Evolutionary conservation across 1,140 invertebrate genomes (phyloP).

Genomic region (Triops longicaudatus): DNA sequence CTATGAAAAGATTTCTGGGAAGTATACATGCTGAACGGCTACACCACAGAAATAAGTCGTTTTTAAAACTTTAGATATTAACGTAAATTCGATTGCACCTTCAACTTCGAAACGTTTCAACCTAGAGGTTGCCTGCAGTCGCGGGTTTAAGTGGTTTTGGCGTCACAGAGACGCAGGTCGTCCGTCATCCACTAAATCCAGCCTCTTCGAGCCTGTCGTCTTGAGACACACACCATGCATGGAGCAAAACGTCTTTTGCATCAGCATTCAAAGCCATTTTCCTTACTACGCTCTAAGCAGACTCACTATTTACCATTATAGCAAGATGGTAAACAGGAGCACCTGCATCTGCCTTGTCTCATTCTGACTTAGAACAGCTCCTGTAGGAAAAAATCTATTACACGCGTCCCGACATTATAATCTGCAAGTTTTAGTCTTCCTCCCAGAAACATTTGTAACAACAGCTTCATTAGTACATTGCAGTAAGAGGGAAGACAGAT

Average conservation of each 20-base stretch:
- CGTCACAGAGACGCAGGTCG: slow-evolving; percentile 9
- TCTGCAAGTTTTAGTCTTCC: no score
- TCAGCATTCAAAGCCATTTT: slow-evolving; percentile 1
- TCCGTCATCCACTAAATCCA: slow-evolving; percentile 12
- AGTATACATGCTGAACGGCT: no score
- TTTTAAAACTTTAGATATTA: no score
- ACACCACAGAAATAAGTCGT: no score
- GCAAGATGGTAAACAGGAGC: slow-evolving; percentile 7
- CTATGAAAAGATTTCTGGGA: no score
- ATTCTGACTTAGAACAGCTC: neutral
- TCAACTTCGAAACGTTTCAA: no score
- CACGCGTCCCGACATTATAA: no score
- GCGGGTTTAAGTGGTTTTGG: slow-evolving; percentile 11
- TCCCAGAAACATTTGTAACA: no score
- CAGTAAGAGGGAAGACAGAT: no score
- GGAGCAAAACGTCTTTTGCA: slow-evolving; percentile 3
- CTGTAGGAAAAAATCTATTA: neutral
- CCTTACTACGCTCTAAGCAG: neutral
- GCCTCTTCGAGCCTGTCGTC: slow-evolving; percentile 5
- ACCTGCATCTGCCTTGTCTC: slow-evolving; percentile 1
- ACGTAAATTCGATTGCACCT: no score
- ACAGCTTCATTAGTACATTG: no score
- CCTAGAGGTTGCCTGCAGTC: neutral
- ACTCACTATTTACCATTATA: neutral
- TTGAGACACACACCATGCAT: neutral